These are phyloP conservation scores for Euspilapteryx auroguttella DNA, from an alignment of 2,888 invertebrate species.

Conservation along the genomic window DNA sequence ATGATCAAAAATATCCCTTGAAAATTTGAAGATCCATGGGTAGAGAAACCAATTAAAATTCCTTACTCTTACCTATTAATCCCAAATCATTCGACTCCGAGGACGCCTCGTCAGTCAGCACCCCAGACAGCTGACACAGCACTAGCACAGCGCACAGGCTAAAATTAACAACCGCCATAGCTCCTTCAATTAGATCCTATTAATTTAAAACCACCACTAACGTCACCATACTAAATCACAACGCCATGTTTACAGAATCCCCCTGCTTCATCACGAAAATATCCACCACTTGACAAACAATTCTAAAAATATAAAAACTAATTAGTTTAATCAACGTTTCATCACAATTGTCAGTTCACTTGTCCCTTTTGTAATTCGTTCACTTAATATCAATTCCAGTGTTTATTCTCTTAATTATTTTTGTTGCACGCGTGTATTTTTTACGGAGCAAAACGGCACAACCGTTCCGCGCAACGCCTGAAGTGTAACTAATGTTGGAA, in stretches of 20 bases:
- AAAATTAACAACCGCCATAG: constrained; percentile 46
- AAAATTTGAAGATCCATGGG: too few relatives aligned
- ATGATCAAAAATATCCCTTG: too few relatives aligned
- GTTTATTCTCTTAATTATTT: too few relatives aligned
- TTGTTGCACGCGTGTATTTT: too few relatives aligned
- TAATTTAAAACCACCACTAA: constrained; percentile 21
- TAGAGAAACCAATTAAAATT: too few relatives aligned
- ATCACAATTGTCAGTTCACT: too few relatives aligned
- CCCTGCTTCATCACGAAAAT: constrained; percentile 6
- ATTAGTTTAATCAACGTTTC: too few relatives aligned
- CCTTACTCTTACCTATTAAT: constrained; percentile 34
- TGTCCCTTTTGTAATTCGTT: too few relatives aligned
- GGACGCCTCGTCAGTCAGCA: constrained; percentile 31
- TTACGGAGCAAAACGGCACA: too few relatives aligned
- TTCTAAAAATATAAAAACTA: constrained; percentile 10
- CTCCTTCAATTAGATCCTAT: constrained; percentile 28
- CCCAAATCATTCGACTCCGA: constrained; percentile 40
- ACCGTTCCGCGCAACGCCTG: too few relatives aligned
- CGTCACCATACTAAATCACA: constrained; percentile 23
- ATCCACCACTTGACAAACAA: constrained; percentile 1
- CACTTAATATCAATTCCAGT: too few relatives aligned
- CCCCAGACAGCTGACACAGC: constrained; percentile 34
- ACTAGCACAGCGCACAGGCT: constrained; percentile 40
- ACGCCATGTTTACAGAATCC: constrained; percentile 3
- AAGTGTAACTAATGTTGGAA: too few relatives aligned